Percentiles rank a stretch among this genome's conserved stretches.
Evolutionary conservation across 2,888 invertebrate species (phyloP).

Genomic region (Limnephilus auricula): DNA sequence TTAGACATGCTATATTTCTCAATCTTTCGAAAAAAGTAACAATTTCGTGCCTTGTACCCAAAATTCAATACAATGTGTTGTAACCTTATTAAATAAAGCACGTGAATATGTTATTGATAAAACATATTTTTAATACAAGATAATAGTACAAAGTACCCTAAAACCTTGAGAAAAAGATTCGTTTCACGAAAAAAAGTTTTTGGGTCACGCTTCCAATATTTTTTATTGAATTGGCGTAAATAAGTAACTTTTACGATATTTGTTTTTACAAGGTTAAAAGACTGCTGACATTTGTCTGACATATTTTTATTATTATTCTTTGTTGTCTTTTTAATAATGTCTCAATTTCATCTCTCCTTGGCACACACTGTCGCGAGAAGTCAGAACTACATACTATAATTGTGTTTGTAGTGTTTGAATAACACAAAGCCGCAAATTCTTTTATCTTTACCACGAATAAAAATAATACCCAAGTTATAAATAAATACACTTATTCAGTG

Average conservation of each 20-base stretch:
- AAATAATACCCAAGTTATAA: background rate
- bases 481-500: background rate
- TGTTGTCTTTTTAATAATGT: background rate
- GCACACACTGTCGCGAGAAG: background rate
- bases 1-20: background rate
- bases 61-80: background rate
- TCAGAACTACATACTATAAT: background rate
- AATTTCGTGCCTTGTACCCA: background rate
- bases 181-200: background rate
- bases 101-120: background rate
- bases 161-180: background rate
- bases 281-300: background rate
- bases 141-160: background rate
- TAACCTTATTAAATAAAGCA: background rate
- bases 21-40: background rate
- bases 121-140: background rate
- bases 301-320: background rate
- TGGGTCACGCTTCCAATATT: background rate
- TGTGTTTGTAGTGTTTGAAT: background rate
- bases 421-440: background rate
- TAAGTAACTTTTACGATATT: background rate
- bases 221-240: background rate
- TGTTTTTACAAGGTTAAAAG: background rate
- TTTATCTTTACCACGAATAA: background rate
- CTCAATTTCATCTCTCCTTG: background rate